phyloP scores from a whole-genome alignment of 1,140 invertebrate species.

The Hyphantria cunea region DNA sequence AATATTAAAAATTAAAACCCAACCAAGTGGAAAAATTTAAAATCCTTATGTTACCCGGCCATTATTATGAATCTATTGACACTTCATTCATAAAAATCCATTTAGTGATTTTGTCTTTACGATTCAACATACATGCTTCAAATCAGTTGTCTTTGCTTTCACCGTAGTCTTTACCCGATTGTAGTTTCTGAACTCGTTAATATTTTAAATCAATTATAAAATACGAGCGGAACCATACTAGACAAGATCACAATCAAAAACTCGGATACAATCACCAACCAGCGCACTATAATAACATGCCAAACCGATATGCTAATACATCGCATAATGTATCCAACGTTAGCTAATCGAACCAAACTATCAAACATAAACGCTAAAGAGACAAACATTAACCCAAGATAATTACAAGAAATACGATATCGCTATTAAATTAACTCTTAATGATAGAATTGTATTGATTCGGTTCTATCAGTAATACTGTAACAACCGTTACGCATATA shows the following conservation, averaged over 20 bases:
- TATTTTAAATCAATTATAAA: no score
- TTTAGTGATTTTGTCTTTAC: no score
- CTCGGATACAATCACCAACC: neutral
- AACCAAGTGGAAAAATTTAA: no score
- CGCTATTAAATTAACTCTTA: slow-evolving; percentile 25
- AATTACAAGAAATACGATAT: slow-evolving; percentile 29
- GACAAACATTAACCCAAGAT: slow-evolving; percentile 15
- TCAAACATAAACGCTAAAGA: slow-evolving; percentile 4
- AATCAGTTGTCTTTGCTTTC: no score
- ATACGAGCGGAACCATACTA: no score
- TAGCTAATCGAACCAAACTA: slow-evolving; percentile 4
- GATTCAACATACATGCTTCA: no score
- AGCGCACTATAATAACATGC: slow-evolving; percentile 1
- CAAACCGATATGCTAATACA: slow-evolving; percentile 11
- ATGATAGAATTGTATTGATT: slow-evolving; percentile 29
- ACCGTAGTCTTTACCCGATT: no score
- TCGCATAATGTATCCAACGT: neutral
- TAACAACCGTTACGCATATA: slow-evolving; percentile 47
- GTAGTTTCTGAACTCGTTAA: no score
- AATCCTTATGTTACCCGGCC: no score
- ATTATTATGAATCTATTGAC: no score
- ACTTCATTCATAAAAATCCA: no score
- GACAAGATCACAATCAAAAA: neutral
- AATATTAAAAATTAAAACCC: no score
- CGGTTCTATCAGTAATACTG: slow-evolving; percentile 11